Percentiles rank a stretch among this genome's conserved stretches.
Conservation (phyloP, 1,140 invertebrate species). For the Psix sp. region DNA sequence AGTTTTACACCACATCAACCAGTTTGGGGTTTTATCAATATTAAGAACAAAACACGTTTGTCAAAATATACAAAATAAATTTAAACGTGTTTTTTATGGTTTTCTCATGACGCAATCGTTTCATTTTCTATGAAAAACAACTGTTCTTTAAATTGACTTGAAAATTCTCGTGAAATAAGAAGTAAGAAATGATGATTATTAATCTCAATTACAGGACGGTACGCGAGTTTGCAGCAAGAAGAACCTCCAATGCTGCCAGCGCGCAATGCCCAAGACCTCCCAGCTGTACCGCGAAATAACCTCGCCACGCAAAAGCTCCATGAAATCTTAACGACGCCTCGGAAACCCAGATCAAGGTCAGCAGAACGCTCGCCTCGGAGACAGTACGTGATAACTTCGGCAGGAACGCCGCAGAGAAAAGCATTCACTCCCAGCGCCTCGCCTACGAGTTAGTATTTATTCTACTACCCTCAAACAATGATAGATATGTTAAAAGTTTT, state of each 20-base stretch:
- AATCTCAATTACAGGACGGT: conserved; percentile 67
- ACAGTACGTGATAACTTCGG: conserved; percentile 70
- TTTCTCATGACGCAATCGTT: no score
- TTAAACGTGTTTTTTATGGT: no score
- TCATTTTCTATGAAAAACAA: no score
- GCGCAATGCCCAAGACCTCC: conserved; percentile 62
- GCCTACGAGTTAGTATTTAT: conserved; percentile 64
- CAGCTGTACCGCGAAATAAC: conserved; percentile 78
- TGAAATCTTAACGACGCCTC: conserved; percentile 84
- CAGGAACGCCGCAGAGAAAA: conserved; percentile 74
- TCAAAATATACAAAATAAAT: no score
- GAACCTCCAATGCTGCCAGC: conserved; percentile 68
- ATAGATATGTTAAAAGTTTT: no score
- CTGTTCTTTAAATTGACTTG: conserved; percentile 1
- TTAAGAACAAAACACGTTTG: no score
- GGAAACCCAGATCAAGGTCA: conserved; percentile 76
- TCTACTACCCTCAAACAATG: no score
- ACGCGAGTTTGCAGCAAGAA: conserved; percentile 71
- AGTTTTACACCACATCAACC: no score
- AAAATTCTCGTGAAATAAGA: no score
- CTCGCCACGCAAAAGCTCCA: conserved; percentile 86
- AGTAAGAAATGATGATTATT: conserved; percentile 18
- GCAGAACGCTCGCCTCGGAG: conserved; percentile 69
- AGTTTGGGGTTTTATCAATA: no score
- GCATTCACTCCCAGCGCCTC: conserved; percentile 72